Base-by-base conservation (phyloP, 2,113 vertebrate species). In the Poeciliopsis prolifica region DNA sequence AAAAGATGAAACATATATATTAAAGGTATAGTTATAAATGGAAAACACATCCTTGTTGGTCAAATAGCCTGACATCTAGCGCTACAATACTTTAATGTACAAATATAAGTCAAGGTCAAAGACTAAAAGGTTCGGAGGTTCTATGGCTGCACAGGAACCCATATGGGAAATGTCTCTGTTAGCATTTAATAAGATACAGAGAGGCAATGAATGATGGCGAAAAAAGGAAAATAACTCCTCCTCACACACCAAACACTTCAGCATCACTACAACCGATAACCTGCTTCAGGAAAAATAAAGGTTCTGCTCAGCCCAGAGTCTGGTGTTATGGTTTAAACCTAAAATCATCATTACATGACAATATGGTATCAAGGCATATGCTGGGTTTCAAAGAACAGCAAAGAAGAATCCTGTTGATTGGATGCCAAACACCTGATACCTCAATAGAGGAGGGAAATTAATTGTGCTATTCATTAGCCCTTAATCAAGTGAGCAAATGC, bases 401-500 rank as follows among this genome's bases (percentile, higher is more conserved):
- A 72, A 86, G 74, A 75, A 48, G 65, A 88, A 85, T 72, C 68
- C 35, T 84, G 75, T 89, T 91, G 77, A 86, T 86, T 83, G 86
- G 76, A 80, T 42, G 76, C 28, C 80, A 80, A 84, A 77, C 86
- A 83, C 74, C 78, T 84, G 80, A 79, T 85, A 81, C 68, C 74
- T 78, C 62, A 33, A 26, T 61, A 70, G 81, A 78, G 82, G 70
- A 88, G 71, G 73, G 48, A 70, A 86, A 87, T 86, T 92, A 90
- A 92, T 91, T 88, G 88, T 81, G 87, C 80, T 87, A 70, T 92
- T 93, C 92, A 93, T 93, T 94, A 90, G 24, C 40, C 85, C 84
- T 85, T 93, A 93, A 95, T 91, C 83, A 91, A 91, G 74, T 88
- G 83, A 86, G 89, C 77, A 95, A 94, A 94, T 77, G 79, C 83